Evolutionary conservation across 2,888 invertebrate species (phyloP).

Genomic region (Catotricha subobsoleta): DNA sequence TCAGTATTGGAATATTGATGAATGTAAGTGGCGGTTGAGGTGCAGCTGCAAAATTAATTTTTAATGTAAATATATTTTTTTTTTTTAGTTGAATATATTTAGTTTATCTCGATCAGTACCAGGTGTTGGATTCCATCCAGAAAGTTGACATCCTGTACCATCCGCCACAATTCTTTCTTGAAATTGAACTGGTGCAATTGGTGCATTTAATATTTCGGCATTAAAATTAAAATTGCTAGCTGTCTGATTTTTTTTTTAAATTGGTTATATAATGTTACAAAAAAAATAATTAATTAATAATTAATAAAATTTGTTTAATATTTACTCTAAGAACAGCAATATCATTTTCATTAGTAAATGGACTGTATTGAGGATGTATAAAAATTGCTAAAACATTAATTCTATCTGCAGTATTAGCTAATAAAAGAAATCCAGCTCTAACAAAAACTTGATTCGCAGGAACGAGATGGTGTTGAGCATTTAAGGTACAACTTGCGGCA

Average conservation of each 20-base stretch:
- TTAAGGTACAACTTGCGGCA: conserved; percentile 8
- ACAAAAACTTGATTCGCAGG: background rate
- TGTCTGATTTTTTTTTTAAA: background rate
- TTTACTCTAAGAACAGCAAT: conserved; percentile 11
- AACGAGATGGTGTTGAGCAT: background rate
- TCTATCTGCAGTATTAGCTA: background rate
- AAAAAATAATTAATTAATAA: background rate
- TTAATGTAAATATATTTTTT: background rate
- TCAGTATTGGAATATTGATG: conserved; percentile 2
- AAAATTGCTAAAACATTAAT: conserved; percentile 7
- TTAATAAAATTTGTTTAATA: background rate
- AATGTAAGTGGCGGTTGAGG: background rate
- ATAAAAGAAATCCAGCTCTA: background rate
- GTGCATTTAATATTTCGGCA: conserved; percentile 3
- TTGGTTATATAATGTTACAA: background rate
- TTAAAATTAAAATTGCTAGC: conserved; percentile 1
- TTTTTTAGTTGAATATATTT: background rate
- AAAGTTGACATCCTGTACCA: conserved; percentile 7
- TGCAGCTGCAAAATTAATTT: background rate
- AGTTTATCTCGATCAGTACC: background rate
- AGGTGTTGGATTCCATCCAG: conserved; percentile 8
- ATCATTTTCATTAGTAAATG: conserved; percentile 10
- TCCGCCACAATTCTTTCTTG: conserved; percentile 9
- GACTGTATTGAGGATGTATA: conserved; percentile 9
- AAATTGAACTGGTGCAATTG: conserved; percentile 7